These are phyloP conservation scores for Aphodius granarius DNA, from an alignment of 2,888 invertebrate species.

Conservation along the genomic window DNA sequence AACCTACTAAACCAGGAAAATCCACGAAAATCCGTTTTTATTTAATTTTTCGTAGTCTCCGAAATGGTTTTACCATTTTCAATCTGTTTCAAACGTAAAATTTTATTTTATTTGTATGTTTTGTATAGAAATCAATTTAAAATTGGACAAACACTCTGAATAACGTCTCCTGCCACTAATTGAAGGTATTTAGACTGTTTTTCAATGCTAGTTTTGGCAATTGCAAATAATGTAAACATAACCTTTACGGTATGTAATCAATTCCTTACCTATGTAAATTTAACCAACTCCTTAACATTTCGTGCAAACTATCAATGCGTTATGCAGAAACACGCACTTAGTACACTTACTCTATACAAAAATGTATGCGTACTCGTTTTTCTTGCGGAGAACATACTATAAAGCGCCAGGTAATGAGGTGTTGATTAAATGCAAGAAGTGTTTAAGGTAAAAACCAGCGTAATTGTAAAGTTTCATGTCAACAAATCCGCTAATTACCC, in stretches of 20 bases:
- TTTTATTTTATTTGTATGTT: not conserved
- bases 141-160: too few relatives aligned
- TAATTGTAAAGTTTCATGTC: not conserved
- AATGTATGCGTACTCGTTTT: not conserved
- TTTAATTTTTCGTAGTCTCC: not conserved
- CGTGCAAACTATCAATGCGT: not conserved
- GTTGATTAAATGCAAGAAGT: not conserved
- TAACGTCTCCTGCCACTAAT: too few relatives aligned
- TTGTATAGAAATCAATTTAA: not conserved
- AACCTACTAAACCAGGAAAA: not conserved
- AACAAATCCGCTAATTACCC: not conserved
- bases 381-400: not conserved
- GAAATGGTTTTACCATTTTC: not conserved
- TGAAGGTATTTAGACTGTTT: too few relatives aligned
- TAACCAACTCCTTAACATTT: not conserved
- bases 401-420: not conserved
- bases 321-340: not conserved
- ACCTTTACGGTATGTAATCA: not conserved
- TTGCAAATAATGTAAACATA: too few relatives aligned
- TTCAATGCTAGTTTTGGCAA: too few relatives aligned
- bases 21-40: not conserved
- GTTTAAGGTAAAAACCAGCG: not conserved
- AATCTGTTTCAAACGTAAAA: too few relatives aligned
- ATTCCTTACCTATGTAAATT: not conserved
- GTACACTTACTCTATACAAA: not conserved